Percentiles rank a stretch among this genome's conserved stretches.
Conservation (phyloP, 1,140 invertebrate species). For the Drosophila pruinosa region DNA sequence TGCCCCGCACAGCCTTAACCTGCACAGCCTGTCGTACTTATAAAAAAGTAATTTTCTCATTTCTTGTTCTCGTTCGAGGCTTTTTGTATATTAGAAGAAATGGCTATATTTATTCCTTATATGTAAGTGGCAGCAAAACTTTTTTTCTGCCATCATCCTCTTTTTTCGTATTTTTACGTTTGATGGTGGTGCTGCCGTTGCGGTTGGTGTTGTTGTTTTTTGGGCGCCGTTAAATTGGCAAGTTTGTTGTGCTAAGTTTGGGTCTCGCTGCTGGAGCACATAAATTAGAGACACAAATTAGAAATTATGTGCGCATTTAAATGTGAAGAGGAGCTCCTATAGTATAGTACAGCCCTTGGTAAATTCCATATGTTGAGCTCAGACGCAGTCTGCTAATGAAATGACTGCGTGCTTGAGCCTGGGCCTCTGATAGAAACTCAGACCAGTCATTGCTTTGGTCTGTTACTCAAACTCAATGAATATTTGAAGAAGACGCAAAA, state of each 20-base stretch:
- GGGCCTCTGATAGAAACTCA: too few relatives aligned
- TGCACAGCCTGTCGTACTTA: constrained; percentile 51
- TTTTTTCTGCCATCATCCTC: constrained; percentile 52
- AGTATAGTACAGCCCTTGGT: constrained; percentile 8
- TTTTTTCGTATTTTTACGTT: constrained; percentile 20
- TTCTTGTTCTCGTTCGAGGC: constrained; percentile 67
- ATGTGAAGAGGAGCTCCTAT: constrained; percentile 73
- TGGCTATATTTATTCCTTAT: constrained; percentile 82
- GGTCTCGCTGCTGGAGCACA: constrained; percentile 64
- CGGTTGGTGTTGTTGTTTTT: constrained; percentile 41
- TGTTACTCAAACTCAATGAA: constrained; percentile 80
- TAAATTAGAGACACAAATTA: constrained; percentile 82
- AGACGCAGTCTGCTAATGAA: constrained; percentile 37
- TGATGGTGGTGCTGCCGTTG: background rate
- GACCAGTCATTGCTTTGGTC: constrained; percentile 28
- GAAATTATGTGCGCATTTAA: constrained; percentile 82
- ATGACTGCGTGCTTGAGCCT: constrained; percentile 19
- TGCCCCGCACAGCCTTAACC: background rate
- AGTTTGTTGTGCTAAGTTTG: constrained; percentile 80
- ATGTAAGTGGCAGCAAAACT: constrained; percentile 77
- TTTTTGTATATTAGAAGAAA: constrained; percentile 83
- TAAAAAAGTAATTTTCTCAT: constrained; percentile 82
- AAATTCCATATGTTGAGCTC: constrained; percentile 43
- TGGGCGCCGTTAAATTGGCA: constrained; percentile 77
- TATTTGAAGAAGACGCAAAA: constrained; percentile 66